phyloP scores from a whole-genome alignment of 92 coral and sea anemone species.

The Chrysogorgia sp. region DNA sequence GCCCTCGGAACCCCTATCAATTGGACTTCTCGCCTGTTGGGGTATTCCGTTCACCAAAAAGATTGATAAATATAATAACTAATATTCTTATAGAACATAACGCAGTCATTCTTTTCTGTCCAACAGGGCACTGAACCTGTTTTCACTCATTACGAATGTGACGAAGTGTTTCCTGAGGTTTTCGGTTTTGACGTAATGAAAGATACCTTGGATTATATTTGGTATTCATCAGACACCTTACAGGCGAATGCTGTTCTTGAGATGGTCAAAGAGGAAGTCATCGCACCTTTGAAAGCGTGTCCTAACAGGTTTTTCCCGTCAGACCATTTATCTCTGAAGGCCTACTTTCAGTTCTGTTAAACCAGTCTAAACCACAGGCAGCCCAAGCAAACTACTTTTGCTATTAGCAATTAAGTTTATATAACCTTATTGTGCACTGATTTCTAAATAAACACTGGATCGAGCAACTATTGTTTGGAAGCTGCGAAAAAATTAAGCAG shows the following conservation, averaged over 20 bases:
- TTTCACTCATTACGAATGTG: slow-evolving; percentile 61
- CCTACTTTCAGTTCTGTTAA: slow-evolving; percentile 60
- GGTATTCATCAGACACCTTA: slow-evolving; percentile 68
- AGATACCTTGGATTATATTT: slow-evolving; percentile 80
- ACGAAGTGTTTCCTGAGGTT: slow-evolving; percentile 12
- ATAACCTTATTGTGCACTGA: no score
- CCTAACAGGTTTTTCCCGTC: slow-evolving; percentile 71
- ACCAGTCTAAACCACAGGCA: background rate
- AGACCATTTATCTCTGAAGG: slow-evolving; percentile 81
- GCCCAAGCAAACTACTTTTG: no score
- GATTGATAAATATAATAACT: no score
- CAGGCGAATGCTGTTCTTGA: slow-evolving; percentile 63
- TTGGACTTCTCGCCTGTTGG: no score
- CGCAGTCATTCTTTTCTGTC: background rate
- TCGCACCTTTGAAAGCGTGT: slow-evolving; percentile 56
- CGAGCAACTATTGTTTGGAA: no score
- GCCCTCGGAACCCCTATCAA: no score
- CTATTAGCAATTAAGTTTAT: no score
- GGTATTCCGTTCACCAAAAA: no score
- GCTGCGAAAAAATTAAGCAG: no score
- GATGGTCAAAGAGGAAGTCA: slow-evolving; percentile 54
- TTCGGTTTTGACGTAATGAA: slow-evolving; percentile 32
- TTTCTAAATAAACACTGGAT: no score
- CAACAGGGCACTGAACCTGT: slow-evolving; percentile 80
- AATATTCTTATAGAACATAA: no score